A percentile compares a stretch with the other conserved stretches of the same genome.
Conservation (phyloP, 1,140 invertebrate genomes). For the Lethocerus indicus region DNA sequence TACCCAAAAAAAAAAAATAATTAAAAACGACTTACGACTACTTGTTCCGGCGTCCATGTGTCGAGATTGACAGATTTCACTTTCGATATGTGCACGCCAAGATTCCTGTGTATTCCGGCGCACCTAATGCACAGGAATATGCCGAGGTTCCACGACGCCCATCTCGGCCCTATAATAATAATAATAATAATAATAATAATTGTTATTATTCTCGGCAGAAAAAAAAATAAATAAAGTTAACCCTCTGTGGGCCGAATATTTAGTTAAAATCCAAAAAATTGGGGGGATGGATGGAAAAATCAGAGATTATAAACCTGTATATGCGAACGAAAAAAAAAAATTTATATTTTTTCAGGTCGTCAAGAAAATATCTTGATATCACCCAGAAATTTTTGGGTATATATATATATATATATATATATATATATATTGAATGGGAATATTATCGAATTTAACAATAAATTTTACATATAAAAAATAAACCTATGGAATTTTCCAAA, state of each 20-base stretch:
- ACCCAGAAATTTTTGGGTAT: too few relatives aligned
- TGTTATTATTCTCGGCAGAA: not conserved
- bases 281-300: too few relatives aligned
- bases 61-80: conserved; percentile 97
- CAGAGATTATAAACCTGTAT: not conserved
- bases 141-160: conserved; percentile 98
- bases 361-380: too few relatives aligned
- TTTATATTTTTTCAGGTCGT: too few relatives aligned
- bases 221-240: not conserved
- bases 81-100: conserved; percentile 95
- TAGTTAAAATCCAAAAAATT: not conserved
- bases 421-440: too few relatives aligned
- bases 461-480: too few relatives aligned
- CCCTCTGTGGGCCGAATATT: not conserved
- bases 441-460: too few relatives aligned
- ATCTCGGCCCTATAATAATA: conserved; percentile 69
- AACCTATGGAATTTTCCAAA: too few relatives aligned
- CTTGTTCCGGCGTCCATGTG: conserved; percentile 96
- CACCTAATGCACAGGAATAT: conserved; percentile 96
- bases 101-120: conserved; percentile 93
- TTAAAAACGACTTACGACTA: conserved; percentile 39
- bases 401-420: too few relatives aligned
- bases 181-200: conserved; percentile 5
- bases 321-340: not conserved
- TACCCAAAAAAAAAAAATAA: conserved; percentile 1